A percentile compares a stretch with the other conserved stretches of the same genome.
These are phyloP conservation scores for Pipistrellus pygmaeus DNA, from an alignment of 2,797 vertebrate species.

Conservation along the genomic window DNA sequence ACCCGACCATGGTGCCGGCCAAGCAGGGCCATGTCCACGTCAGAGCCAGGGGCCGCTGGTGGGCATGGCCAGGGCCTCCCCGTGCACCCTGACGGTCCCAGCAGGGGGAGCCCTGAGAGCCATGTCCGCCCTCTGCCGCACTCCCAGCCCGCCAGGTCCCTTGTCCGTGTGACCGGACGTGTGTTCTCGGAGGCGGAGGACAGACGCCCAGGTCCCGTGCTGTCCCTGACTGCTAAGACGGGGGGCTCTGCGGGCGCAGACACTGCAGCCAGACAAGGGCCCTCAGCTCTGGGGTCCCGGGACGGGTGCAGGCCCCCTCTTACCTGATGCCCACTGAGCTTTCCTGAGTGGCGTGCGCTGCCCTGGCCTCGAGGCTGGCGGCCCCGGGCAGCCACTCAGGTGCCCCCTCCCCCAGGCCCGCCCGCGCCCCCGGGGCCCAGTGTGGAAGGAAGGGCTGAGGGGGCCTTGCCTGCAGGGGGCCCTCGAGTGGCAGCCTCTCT, in stretches of 20 bases:
- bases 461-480: slow-evolving; percentile 88
- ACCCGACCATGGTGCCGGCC: background rate
- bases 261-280: background rate
- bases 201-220: background rate
- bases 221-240: background rate
- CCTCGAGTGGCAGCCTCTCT: slow-evolving; percentile 94
- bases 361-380: background rate
- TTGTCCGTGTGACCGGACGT: accelerated
- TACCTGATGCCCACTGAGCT: background rate
- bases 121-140: background rate
- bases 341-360: background rate
- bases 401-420: background rate
- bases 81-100: background rate
- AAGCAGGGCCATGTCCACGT: background rate
- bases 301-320: background rate
- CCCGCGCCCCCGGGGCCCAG: background rate
- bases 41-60: background rate
- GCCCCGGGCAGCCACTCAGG: background rate
- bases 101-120: background rate
- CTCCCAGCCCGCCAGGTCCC: background rate
- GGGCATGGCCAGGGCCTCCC: background rate
- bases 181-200: background rate
- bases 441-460: background rate
- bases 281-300: background rate
- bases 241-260: background rate